These are phyloP conservation scores for Dinomys branickii DNA, from an alignment of 2,113 vertebrate species.

Conservation along the genomic window DNA sequence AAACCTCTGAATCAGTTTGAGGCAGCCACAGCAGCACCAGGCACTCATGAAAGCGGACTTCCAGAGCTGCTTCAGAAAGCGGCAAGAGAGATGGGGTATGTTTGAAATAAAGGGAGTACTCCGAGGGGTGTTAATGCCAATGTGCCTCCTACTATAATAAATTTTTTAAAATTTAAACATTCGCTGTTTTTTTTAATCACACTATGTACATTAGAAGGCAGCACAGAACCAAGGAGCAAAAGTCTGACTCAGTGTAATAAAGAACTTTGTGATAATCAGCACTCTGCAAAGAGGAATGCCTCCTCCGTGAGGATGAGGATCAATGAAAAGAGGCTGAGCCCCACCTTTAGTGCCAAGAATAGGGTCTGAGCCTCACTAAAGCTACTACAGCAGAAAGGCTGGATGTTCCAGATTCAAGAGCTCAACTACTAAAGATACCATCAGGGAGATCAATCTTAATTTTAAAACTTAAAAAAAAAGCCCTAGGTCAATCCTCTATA, in stretches of 20 bases:
- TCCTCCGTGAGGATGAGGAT: not conserved
- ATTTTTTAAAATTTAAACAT: not conserved
- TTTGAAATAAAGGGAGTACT: not conserved
- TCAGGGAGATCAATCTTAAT: slow-evolving; percentile 13
- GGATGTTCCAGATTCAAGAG: not conserved
- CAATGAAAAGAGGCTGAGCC: not conserved
- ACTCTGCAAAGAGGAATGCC: not conserved
- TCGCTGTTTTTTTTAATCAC: not conserved
- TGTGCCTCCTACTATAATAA: not conserved
- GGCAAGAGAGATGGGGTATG: not conserved
- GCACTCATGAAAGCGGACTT: not conserved
- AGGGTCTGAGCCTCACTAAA: slow-evolving; percentile 1
- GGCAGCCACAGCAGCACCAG: not conserved
- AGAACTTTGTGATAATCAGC: slow-evolving; percentile 6
- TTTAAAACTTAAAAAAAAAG: slow-evolving; percentile 22
- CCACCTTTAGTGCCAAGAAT: not conserved
- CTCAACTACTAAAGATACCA: not conserved
- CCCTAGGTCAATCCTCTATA: slow-evolving; percentile 9
- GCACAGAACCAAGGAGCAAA: not conserved
- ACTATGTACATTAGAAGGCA: not conserved
- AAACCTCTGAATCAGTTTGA: not conserved
- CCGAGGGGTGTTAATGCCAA: not conserved
- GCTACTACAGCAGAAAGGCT: not conserved
- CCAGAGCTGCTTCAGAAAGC: not conserved
- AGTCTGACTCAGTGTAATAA: not conserved